Evolutionary conservation across 2,113 vertebrate species (phyloP).

Genomic region (Galemys pyrenaicus): DNA sequence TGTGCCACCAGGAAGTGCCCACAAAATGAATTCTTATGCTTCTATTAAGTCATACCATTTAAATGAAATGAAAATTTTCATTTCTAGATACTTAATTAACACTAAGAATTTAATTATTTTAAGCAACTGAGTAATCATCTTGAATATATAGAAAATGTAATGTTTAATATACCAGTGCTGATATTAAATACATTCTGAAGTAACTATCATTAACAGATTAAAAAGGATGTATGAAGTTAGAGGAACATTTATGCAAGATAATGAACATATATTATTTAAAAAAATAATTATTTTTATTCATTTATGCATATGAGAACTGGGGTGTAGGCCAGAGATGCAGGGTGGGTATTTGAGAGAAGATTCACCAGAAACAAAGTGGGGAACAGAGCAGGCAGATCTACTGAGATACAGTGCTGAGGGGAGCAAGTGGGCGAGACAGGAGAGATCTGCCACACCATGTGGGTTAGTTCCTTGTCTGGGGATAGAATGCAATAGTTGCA

Average conservation of each 20-base stretch:
- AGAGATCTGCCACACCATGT: too few relatives aligned
- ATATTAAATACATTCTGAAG: not conserved
- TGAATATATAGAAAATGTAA: not conserved
- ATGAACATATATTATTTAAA: not conserved
- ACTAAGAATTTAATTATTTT: not conserved
- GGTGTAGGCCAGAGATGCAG: too few relatives aligned
- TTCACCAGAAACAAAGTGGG: too few relatives aligned
- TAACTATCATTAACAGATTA: not conserved
- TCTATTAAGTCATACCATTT: not conserved
- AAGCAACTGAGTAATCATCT: not conserved
- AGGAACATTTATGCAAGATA: not conserved
- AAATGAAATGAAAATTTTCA: not conserved
- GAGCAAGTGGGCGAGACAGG: too few relatives aligned
- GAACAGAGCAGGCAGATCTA: too few relatives aligned
- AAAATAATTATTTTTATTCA: too few relatives aligned
- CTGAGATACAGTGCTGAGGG: too few relatives aligned
- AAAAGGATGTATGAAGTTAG: not conserved
- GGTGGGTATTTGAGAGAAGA: too few relatives aligned
- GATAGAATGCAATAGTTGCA: too few relatives aligned
- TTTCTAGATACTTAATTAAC: not conserved
- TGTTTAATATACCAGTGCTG: not conserved
- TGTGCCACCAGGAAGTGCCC: too few relatives aligned
- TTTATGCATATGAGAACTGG: too few relatives aligned
- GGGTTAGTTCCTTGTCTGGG: too few relatives aligned
- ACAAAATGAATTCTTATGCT: not conserved